Percentiles rank a stretch among this genome's conserved stretches.
These are phyloP conservation scores for Eunapius fragilis DNA, from an alignment of 37 sponge, comb jelly and placozoan genomes.

Conservation along the genomic window DNA sequence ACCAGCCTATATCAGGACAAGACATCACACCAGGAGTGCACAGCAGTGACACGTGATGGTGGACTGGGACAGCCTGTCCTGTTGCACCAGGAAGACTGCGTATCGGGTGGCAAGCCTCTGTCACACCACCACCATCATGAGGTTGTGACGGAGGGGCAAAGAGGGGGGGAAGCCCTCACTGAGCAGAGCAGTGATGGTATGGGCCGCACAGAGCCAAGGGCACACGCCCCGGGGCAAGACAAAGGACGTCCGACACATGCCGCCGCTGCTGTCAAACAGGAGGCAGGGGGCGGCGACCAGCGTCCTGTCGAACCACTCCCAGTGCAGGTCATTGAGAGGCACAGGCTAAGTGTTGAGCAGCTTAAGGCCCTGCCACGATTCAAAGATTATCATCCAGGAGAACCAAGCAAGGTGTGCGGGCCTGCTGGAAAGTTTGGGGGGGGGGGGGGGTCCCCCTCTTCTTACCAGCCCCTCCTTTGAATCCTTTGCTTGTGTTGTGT, in stretches of 20 bases:
- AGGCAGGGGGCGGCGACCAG: neutral
- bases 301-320: constrained; percentile 12
- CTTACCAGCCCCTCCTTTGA: no score
- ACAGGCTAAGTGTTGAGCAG: constrained; percentile 63
- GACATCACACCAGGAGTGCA: neutral
- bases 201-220: neutral
- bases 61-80: no score
- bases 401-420: constrained; percentile 47
- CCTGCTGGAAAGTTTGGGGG: neutral
- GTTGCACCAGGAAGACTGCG: no score
- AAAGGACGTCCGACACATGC: neutral
- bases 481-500: neutral
- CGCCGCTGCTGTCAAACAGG: neutral
- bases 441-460: no score
- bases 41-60: no score
- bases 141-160: neutral
- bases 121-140: no score
- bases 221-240: neutral
- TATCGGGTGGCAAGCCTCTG: no score
- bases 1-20: neutral
- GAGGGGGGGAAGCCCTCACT: neutral
- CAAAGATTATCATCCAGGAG: constrained; percentile 55
- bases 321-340: constrained; percentile 55
- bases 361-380: constrained; percentile 71
- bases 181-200: neutral